Evolutionary conservation across 2,888 invertebrate genomes (phyloP), one percentile per base, ranked within the genome.

Genomic region (Cephus runcator): DNA sequence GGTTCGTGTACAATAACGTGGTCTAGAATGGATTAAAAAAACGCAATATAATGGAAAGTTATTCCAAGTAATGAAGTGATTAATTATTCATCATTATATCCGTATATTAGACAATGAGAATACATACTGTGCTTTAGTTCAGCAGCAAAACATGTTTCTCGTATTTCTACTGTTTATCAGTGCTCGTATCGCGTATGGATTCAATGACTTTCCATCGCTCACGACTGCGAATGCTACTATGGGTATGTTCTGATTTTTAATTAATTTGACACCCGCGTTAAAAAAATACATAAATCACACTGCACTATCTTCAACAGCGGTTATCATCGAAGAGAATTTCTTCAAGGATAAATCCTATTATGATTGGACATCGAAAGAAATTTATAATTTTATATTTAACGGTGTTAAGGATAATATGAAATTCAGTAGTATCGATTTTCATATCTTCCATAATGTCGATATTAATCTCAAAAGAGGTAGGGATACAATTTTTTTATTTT

Each of bases 151-250:
- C 23, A 71, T 71, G 71, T 12, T 71, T 34, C 34, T 71, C 71
- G 31, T 71, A 33, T 23, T 71, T 34, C 71, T 71, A 71, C 34
- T 71, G 33, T 71, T 71, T 34, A 71, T 71, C 71, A 33, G n/a
- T 34, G 31, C 31, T 86, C 79, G 87, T 75, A 76, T 73, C 68
- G 81, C 79, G 30, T 68, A 79, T 11, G 83, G 85, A 34, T 88
- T 87, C 82, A 88, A 96, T 90, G 95, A 94, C 84, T 95, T 95
- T 91, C 95, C 96, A 3, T 95, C 96, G 0, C 92, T 96, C 82
- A 93, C 96, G 2, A 95, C 94, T 12, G 93, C 95, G 23, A 96
- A 96, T 90, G 95, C 95, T 11, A 95, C 96, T 1, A 93, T 96
- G 88, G 96, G 96, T 96, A 92, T 92, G 92, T 85, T 69, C 68